Evolutionary conservation across 1,140 invertebrate genomes (phyloP), one percentile per base, ranked within the genome.

Genomic region (Aphelinus atriplicis): DNA sequence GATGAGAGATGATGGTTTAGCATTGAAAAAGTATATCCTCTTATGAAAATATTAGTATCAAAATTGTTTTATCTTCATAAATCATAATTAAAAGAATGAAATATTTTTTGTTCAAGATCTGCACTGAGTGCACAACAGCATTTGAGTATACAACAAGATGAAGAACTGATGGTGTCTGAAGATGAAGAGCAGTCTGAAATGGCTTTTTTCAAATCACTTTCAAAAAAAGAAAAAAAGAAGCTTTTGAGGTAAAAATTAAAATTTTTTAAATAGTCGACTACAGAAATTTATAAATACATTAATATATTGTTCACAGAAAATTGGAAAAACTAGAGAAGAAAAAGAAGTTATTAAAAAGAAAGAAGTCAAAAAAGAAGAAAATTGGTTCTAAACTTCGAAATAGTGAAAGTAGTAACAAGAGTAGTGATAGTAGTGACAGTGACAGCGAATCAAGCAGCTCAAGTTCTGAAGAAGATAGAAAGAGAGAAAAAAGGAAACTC

Each of bases 1-100:
- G 82, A 97, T 98, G 95, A 91, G 93, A 81, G 95, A 97, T 83
- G 96, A 96, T 88, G 97, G 96, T 6, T 90, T 98, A 26, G 93
- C 93, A 71, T 90, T 98, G 82, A 98, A 97, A 87, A 93, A 94
- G 92, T 85, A 90, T 72, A 84, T 90, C 26, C 26, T 26, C 26
- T 26, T 26, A 26, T 26, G 26, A 3, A 62, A 62, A 3, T 62
- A 43, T 55, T 64, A 5, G 4, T 42, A 46, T 5, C 45, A 9
- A 45, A 62, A 51, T 43, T 10, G 51, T 58, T 74, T 26, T 50
- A 26, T 69, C 64, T 56, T 48, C 46, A 46, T 53, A 65, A 46
- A 63, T 67, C 65, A 67, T 60, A 62, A 62, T 7, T 26, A 26
- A 26, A 26, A 53, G 51, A 53, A 6, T 53, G 51, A 4, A 6